phyloP scores from a whole-genome alignment of 2,888 invertebrate species.

The Anticlea derivata region DNA sequence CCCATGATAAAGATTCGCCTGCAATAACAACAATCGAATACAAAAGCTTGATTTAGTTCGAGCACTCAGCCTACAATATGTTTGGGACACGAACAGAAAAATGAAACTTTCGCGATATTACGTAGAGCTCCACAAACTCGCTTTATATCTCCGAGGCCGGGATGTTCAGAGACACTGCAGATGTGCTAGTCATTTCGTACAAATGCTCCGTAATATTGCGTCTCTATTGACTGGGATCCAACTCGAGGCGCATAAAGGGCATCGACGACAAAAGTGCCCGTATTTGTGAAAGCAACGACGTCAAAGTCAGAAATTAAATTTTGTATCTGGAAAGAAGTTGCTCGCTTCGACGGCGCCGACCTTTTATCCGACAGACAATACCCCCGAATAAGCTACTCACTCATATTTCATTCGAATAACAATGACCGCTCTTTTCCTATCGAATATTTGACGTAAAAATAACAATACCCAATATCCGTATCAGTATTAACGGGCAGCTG shows the following conservation, averaged over 20 bases:
- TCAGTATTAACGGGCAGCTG: conserved; percentile 33
- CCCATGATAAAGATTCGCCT: neutral
- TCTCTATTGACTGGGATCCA: conserved; percentile 64
- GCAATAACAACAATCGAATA: conserved; percentile 29
- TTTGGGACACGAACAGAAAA: conserved; percentile 41
- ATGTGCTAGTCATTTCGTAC: conserved; percentile 67
- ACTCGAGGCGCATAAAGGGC: conserved; percentile 66
- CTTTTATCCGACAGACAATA: conserved; percentile 69
- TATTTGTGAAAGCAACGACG: conserved; percentile 58
- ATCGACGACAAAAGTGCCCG: conserved; percentile 60
- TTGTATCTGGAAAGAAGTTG: conserved; percentile 65
- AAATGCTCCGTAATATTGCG: conserved; percentile 68
- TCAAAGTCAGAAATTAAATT: conserved; percentile 74
- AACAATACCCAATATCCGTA: conserved; percentile 42
- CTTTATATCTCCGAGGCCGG: conserved; percentile 53
- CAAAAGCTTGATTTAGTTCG: conserved; percentile 29
- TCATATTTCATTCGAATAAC: conserved; percentile 73
- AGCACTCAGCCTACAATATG: conserved; percentile 42
- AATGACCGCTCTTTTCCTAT: conserved; percentile 65
- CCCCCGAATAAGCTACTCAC: conserved; percentile 58
- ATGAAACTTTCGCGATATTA: conserved; percentile 52
- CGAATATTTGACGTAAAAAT: conserved; percentile 61
- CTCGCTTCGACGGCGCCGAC: conserved; percentile 50
- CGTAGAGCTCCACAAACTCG: conserved; percentile 59
- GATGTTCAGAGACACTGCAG: conserved; percentile 52